Evolutionary conservation across 1,140 invertebrate species (phyloP), one percentile per base, ranked within the genome.

Genomic region (Kradibia gibbosae): DNA sequence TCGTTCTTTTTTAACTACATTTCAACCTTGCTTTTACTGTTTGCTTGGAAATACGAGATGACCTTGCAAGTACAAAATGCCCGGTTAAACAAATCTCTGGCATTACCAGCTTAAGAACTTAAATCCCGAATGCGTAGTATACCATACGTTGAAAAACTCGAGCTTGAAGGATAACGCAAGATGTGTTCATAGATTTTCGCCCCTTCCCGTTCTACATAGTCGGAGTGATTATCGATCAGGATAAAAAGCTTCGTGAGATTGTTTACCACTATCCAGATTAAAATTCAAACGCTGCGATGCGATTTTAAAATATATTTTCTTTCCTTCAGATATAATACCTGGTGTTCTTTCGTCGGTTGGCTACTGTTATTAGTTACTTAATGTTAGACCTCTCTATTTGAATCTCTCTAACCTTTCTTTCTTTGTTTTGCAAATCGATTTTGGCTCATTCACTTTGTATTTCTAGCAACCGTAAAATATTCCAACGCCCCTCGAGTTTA

Each of bases 221-320:
- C 3, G n/a, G 10, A 53, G 55, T 73, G 67, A 72, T 31, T 39
- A 10, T 22, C 39, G 78, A 53, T 60, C 70, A 62, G 36, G 34
- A 3, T 55, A 3, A 28, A 50, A 48, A 15, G 50, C 11, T 42
- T 28, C 48, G 7, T 48, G 60, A 28, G 74, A 73, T 55, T 50
- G 78, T 73, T 79, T 72, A 72, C 72, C 53, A 62, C 34, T 8
- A 17, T 48, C 17, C 17, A 31, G 62, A 45, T 8, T 36, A 17
- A 50, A 31, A 28, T 31, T 31, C 72, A 25, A 70, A 57, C 50
- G 45, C 28, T 25, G 28, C 48, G 55, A 74, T 45, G 71, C 57
- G 71, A 53, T 74, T 80, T 79, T 55, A 70, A 73, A 55, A 50
- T 73, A 50, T 20, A 22, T 42, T 28, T 48, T 34, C 31, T 22